Base-by-base conservation (phyloP, 1,140 invertebrate species). In the Micrasema longulum region DNA sequence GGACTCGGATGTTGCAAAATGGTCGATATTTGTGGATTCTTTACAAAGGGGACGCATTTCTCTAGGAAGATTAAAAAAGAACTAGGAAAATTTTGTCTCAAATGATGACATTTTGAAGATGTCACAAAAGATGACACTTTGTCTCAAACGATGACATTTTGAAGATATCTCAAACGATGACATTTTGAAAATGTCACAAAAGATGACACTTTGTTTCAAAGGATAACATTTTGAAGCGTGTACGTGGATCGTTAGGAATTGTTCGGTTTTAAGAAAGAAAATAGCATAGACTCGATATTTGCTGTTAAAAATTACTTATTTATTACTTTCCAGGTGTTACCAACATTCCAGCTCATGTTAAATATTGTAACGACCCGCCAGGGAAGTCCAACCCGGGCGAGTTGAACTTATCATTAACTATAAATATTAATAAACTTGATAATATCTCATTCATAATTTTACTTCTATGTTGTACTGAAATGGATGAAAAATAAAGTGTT, bases 401-500 rank as follows among this genome's bases (percentile, higher is more conserved):
- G 31, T 57, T 53, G 22, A 53, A 16, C 67, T 75, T 72, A 72
- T 76, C 74, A 72, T 76, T 76, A 76, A 72, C 63, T 76, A 70
- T 72, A 69, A 64, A 70, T 76, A 76, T 67, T 71, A 69, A 70
- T 76, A 67, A 72, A 57, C 47, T 55, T 74, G 50, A 72, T 69
- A 66, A 72, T 75, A 72, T 75, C 69, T 75, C 73, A 75, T 75
- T 68, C 62, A 76, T 76, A 70, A 76, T 76, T 76, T 76, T 70
- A 76, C 74, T 76, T 76, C 74, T 76, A 76, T 76, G 74, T 76
- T 76, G 74, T 76, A 76, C 74, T 76, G 74, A 76, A 76, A 72
- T 76, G 74, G 45, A 76, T 76, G 74, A 76, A 76, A 73, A 75
- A 76, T 76, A 76, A 76, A 76, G 74, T 76, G 74, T 76, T 76